Percentiles rank a stretch among this genome's conserved stretches.
These are phyloP conservation scores for Aphodius granarius DNA, from an alignment of 2,888 invertebrate genomes.

Conservation along the genomic window DNA sequence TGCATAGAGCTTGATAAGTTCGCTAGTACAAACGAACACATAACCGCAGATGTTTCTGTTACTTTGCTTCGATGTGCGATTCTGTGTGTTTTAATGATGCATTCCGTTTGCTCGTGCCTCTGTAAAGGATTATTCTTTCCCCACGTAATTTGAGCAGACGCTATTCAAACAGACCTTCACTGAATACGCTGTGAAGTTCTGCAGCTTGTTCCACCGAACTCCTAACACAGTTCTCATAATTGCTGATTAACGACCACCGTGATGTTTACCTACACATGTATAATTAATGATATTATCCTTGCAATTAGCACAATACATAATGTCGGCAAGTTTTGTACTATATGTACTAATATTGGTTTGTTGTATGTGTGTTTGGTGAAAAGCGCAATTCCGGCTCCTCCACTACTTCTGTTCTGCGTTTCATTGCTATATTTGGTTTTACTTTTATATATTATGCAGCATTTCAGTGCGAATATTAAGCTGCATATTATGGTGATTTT, in stretches of 20 bases:
- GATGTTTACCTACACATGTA: neutral
- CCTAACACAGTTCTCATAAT: neutral
- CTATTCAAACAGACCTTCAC: neutral
- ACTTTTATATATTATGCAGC: too few relatives aligned
- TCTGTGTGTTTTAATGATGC: conserved; percentile 26
- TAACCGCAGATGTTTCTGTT: conserved; percentile 26
- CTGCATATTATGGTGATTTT: too few relatives aligned
- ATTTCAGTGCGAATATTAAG: too few relatives aligned
- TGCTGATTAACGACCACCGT: neutral
- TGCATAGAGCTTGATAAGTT: neutral
- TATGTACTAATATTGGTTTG: too few relatives aligned
- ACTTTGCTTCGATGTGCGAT: conserved; percentile 27
- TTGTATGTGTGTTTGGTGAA: too few relatives aligned
- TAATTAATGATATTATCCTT: neutral
- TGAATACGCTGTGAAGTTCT: neutral
- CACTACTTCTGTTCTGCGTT: too few relatives aligned
- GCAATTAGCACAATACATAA: neutral
- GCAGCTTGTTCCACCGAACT: neutral
- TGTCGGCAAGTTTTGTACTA: neutral
- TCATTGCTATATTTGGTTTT: too few relatives aligned
- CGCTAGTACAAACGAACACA: conserved; percentile 1
- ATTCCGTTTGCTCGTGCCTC: conserved; percentile 5
- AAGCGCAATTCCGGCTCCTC: too few relatives aligned
- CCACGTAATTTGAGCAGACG: too few relatives aligned
- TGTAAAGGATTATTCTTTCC: conserved; percentile 22